Conservation (phyloP, 2,113 vertebrate species). For the Myiopsitta monachus region DNA sequence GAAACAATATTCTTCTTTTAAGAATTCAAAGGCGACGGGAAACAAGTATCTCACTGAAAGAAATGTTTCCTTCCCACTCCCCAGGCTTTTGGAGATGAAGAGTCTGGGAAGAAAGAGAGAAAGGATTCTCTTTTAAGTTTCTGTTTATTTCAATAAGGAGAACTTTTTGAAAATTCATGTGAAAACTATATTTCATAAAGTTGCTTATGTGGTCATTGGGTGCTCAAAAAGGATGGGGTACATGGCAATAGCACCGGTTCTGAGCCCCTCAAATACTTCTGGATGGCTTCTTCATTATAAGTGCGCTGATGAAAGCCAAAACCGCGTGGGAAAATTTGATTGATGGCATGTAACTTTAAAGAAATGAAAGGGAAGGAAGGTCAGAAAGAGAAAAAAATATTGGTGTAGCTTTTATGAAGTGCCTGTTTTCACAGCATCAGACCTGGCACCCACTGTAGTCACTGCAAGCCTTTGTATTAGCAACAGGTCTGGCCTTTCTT, state of each 20-base stretch:
- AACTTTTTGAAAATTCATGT: not conserved
- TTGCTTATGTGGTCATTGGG: accelerated
- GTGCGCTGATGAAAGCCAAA: not conserved
- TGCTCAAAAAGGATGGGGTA: accelerated
- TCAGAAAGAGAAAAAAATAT: not conserved
- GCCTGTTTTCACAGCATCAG: not conserved
- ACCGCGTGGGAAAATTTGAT: not conserved
- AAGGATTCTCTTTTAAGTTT: not conserved
- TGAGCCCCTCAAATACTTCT: not conserved
- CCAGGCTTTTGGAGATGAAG: not conserved
- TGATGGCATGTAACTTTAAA: not conserved
- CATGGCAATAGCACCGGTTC: accelerated
- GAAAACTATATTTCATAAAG: not conserved
- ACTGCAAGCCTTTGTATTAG: not conserved
- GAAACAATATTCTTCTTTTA: slow-evolving; percentile 57
- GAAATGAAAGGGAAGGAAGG: not conserved
- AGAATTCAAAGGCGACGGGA: slow-evolving; percentile 17
- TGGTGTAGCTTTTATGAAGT: not conserved
- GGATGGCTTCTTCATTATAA: not conserved
- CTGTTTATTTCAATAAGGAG: not conserved
- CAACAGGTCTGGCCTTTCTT: not conserved
- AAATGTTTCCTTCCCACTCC: slow-evolving; percentile 27
- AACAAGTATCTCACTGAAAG: slow-evolving; percentile 40
- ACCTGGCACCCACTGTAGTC: accelerated
- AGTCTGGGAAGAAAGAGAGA: not conserved